Conservation (phyloP, 1,140 invertebrate genomes). For the Eupristina koningsbergeri region DNA sequence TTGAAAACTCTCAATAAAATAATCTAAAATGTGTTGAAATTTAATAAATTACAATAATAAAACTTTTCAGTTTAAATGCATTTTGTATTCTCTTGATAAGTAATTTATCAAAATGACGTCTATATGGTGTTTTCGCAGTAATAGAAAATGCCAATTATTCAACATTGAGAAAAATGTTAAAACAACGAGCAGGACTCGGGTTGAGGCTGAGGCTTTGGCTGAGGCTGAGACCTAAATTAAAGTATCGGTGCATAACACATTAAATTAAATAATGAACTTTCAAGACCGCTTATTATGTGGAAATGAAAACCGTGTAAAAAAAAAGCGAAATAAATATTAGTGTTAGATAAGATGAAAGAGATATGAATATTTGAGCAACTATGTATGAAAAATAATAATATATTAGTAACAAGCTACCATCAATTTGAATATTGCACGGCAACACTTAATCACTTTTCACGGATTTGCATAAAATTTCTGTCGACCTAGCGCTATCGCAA, state of each 20-base stretch:
- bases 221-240: no score
- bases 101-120: background rate
- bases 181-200: background rate
- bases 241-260: background rate
- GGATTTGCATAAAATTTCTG: background rate
- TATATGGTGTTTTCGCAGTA: background rate
- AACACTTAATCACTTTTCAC: background rate
- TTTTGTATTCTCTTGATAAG: background rate
- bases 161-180: background rate
- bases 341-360: background rate
- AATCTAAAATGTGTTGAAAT: no score
- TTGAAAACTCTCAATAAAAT: no score
- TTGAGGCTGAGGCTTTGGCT: no score
- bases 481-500: constrained; percentile 16
- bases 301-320: background rate
- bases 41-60: no score
- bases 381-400: background rate
- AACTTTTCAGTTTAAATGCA: background rate
- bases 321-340: background rate
- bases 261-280: background rate
- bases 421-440: background rate
- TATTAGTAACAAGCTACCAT: background rate
- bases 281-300: background rate
- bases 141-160: background rate
- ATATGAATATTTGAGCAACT: background rate